Evolutionary conservation across 2,888 invertebrate genomes (phyloP).

Genomic region (Uropetala carovei): DNA sequence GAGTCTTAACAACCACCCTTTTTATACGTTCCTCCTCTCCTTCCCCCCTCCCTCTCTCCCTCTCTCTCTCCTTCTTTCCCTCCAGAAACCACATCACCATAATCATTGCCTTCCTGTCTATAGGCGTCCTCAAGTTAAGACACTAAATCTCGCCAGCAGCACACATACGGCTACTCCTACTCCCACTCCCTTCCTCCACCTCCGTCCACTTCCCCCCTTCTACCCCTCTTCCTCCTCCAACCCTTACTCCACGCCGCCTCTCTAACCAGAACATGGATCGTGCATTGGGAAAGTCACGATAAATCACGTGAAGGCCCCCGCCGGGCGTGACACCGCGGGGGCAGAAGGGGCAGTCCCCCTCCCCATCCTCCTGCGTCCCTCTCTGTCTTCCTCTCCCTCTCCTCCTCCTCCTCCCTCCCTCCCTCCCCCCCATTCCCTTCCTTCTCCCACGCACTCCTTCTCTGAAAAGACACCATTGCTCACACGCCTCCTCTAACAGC

Average conservation of each 20-base stretch:
- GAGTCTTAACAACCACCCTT: conserved; percentile 16
- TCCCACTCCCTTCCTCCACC: background rate
- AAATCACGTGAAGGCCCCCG: conserved; percentile 47
- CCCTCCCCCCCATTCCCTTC: background rate
- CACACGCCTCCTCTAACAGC: conserved; percentile 11
- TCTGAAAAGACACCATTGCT: background rate
- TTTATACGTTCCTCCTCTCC: background rate
- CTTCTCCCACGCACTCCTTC: background rate
- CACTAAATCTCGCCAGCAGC: background rate
- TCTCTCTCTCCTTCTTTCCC: background rate
- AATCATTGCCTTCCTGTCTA: background rate
- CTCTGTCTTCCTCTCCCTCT: background rate
- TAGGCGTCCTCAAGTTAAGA: background rate
- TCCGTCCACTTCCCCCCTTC: background rate
- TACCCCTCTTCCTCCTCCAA: background rate
- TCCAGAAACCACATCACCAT: background rate
- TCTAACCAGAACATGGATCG: conserved; percentile 56
- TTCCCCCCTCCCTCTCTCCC: background rate
- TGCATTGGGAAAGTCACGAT: conserved; percentile 46
- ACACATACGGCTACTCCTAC: background rate
- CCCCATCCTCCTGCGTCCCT: background rate
- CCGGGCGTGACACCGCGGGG: conserved; percentile 24
- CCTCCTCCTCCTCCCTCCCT: background rate
- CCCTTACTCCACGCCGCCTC: background rate
- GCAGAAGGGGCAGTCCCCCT: background rate